Evolutionary conservation across 2,113 vertebrate species (phyloP).

Genomic region (Otolemur garnettii): DNA sequence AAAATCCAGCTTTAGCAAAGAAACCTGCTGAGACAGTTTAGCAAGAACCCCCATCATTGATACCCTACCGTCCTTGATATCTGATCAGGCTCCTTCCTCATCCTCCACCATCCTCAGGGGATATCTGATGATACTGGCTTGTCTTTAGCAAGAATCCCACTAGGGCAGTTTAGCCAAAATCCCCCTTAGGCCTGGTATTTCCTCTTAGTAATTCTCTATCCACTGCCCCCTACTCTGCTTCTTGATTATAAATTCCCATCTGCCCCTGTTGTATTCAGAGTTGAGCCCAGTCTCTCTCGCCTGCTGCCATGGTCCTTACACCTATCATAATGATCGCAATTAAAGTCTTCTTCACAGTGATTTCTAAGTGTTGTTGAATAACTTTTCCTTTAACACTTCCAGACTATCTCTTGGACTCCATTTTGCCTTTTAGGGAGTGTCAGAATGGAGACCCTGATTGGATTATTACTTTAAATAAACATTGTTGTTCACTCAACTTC

Average conservation of each 20-base stretch:
- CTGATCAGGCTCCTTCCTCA: neutral
- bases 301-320: neutral
- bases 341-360: neutral
- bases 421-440: neutral
- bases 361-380: neutral
- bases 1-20: neutral
- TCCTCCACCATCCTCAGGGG: neutral
- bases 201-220: neutral
- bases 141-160: neutral
- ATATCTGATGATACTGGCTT: neutral
- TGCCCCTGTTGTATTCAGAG: neutral
- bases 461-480: constrained; percentile 25
- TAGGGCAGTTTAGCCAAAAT: neutral
- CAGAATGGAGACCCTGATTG: neutral
- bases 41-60: neutral
- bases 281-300: neutral
- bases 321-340: neutral
- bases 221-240: neutral
- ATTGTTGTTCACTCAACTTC: neutral
- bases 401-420: neutral
- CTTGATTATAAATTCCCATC: neutral
- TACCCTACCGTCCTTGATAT: neutral
- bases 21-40: neutral
- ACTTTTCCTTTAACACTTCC: neutral
- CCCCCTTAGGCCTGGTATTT: neutral